phyloP scores from a whole-genome alignment of 2,113 vertebrate genomes.

The Entomyzon cyanotis region DNA sequence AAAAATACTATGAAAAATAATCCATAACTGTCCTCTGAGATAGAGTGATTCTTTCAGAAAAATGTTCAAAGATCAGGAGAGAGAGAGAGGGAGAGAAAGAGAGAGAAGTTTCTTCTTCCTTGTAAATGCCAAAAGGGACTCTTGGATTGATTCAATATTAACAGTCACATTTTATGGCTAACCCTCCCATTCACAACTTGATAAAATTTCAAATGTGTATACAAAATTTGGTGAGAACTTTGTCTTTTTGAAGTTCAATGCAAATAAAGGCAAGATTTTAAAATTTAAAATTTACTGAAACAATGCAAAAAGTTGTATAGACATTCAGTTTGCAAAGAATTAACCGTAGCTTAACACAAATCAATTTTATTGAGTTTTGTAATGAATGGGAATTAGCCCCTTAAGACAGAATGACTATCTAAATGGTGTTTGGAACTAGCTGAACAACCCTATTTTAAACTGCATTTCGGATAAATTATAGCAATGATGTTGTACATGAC shows the following conservation, averaged over 20 bases:
- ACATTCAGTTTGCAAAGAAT: not conserved
- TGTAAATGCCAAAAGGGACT: not conserved
- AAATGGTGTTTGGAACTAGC: not conserved
- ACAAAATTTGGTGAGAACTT: not conserved
- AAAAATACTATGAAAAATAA: not conserved
- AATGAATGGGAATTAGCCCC: not conserved
- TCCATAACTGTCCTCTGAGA: not conserved
- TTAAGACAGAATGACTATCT: not conserved
- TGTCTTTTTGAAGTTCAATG: not conserved
- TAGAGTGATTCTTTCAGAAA: not conserved
- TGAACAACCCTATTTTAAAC: not conserved
- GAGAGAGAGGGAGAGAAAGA: not conserved
- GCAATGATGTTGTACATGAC: not conserved
- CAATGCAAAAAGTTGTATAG: not conserved
- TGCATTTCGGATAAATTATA: not conserved
- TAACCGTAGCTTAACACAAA: not conserved
- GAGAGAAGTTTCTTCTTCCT: not conserved
- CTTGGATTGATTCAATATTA: not conserved
- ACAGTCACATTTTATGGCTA: accelerated
- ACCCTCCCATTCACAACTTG: not conserved
- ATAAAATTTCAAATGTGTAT: not conserved
- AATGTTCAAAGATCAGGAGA: not conserved
- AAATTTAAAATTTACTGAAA: not conserved
- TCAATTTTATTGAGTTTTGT: not conserved
- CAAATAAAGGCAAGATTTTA: not conserved